Base-by-base conservation (phyloP, 2,888 invertebrate species). In the Barypeithes pellucidus region DNA sequence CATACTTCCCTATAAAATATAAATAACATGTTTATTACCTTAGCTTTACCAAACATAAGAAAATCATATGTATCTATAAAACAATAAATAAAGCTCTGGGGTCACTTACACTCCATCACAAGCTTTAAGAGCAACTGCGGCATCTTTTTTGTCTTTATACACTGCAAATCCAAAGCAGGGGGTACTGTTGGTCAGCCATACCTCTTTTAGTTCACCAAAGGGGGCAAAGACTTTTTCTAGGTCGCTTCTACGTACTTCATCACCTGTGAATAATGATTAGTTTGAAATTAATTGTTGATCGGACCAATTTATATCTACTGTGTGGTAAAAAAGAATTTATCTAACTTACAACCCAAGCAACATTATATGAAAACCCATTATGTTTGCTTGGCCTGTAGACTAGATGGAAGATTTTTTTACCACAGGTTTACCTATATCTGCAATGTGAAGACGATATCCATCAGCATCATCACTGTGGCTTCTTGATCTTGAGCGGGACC, bases 81-180 rank as follows among this genome's bases (percentile, higher is more conserved):
- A 29, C n/a, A 29, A 8, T 29, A 29, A 8, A 29, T 7, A 24
- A 24, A 24, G 24, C 5, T 24, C 24, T 24, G 24, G 22, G n/a
- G 11, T 18, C 11, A 84, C 88, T 86, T 86, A 89, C 89, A 84
- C 82, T 76, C 88, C 88, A 82, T 88, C 87, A 20, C 85, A 84
- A 62, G 84, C 86, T 78, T 85, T 86, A 24, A 87, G 76, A 12
- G 88, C 88, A 63, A 85, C 84, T 67, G 85, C 86, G 16, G 89
- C 89, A 82, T 88, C 87, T 78, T 88, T 88, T 77, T 87, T 87
- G 75, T 88, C 86, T 79, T 88, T 88, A 81, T 85, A 90, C 9
- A 89, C 89, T 61, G 89, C 87, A 84, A 90, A 90, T n/a, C 89
- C 89, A 85, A 90, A 90, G 79, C 89, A 89, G 0, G 89, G 90